These are phyloP conservation scores for Stenopsyche tienmushanensis DNA, from an alignment of 1,140 invertebrate genomes.

Conservation along the genomic window DNA sequence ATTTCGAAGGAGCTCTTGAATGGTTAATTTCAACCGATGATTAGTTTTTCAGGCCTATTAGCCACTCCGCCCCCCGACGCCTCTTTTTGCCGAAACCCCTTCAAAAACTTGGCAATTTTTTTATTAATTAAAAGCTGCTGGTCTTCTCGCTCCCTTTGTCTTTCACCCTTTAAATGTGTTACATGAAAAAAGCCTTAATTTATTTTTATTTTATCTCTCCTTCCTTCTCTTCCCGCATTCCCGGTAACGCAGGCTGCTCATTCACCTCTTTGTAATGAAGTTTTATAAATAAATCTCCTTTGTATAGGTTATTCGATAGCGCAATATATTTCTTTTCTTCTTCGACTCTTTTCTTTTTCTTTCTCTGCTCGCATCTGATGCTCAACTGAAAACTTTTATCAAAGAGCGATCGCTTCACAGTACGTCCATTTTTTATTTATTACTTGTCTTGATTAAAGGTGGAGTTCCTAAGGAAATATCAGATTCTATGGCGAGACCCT, in stretches of 20 bases:
- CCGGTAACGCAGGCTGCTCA: neutral
- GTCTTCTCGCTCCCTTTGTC: constrained; percentile 12
- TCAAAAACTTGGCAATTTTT: constrained; percentile 13
- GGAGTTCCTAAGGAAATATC: neutral
- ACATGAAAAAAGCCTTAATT: constrained; percentile 4
- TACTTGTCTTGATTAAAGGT: neutral
- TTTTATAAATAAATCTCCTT: constrained; percentile 17
- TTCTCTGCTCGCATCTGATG: constrained; percentile 14
- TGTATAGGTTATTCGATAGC: constrained; percentile 17
- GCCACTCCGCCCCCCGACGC: neutral
- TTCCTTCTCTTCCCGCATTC: neutral
- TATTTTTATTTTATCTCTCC: constrained; percentile 30
- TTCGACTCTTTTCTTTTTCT: constrained; percentile 12
- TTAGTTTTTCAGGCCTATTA: constrained; percentile 35
- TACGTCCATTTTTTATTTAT: neutral
- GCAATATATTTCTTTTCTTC: constrained; percentile 19
- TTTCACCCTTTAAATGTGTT: constrained; percentile 26
- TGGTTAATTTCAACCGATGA: constrained; percentile 33
- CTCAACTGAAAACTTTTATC: constrained; percentile 19
- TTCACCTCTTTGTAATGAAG: constrained; percentile 16
- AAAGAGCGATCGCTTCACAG: neutral
- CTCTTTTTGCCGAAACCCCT: neutral
- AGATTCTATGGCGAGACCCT: too few species aligned
- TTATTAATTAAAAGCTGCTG: constrained; percentile 32
- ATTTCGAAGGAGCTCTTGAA: constrained; percentile 24